Evolutionary conservation across 92 coral and sea anemone species (phyloP), one percentile per base, ranked within the genome.

Genomic region (Epizoanthus scotinus): DNA sequence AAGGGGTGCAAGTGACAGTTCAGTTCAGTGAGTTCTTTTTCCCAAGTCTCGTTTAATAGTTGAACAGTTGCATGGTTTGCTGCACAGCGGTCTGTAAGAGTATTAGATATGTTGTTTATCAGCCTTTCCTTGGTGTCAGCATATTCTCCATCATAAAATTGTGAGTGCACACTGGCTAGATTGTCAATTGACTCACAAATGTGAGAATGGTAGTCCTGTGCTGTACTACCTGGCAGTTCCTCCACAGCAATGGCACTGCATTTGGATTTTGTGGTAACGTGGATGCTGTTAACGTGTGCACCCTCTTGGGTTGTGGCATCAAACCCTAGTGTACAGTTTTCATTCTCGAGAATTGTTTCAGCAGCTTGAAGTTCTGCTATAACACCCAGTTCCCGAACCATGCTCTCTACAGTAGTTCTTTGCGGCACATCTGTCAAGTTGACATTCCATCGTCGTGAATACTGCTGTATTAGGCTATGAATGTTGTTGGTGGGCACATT

Each of bases 61-160:
- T 38, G 55, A 2, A 71, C 56, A 9, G 78, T 71, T 42, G 78
- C 25, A 38, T 71, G 78, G 18, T 71, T 71, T 49, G 78, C 53
- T 0, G 78, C 78, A 71, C 78, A 36, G 8, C 78, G 78, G 18
- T 71, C 78, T 5, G 78, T 68, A 6, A 68, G 6, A 8, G 34
- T 26, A 12, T 68, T 68, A 0, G 73, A 22, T 25, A 68, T 68
- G 73, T 68, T 26, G 3, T 44, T 44, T 25, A 68, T 68, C 22
- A 68, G 9, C 7, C 8, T 31, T 6, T 68, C 42, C 42, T 44
- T 68, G 12, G 42, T 26, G 9, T 68, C 31, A 22, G 8, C n/a
- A 71, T 42, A 18, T 10, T 71, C 66, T 36, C 55, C 50, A 36
- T 15, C 78, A 71, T 44, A 17, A 17, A 19, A 40, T 7, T 2